These are phyloP conservation scores for Cephalotes varians DNA, from an alignment of 2,888 invertebrate species.

Conservation along the genomic window DNA sequence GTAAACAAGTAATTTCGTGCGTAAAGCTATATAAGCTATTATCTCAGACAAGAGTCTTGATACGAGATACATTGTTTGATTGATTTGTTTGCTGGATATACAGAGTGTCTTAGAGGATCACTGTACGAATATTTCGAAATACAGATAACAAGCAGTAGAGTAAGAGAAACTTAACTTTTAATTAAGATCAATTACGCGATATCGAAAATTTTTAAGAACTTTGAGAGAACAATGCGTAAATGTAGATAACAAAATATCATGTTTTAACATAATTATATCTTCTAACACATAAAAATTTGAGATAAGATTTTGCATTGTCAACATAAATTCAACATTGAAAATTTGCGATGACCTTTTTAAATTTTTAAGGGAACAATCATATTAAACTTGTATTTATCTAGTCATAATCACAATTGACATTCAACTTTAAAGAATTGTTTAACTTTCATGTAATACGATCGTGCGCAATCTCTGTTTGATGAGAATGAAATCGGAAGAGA, in stretches of 20 bases:
- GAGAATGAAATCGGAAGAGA: not conserved
- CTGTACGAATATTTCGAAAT: not conserved
- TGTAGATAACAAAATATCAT: not conserved
- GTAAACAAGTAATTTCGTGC: conserved; percentile 15
- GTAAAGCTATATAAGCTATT: conserved; percentile 1
- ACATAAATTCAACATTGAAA: not conserved
- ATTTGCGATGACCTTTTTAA: not conserved
- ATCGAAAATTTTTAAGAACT: not conserved
- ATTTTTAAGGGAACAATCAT: not conserved
- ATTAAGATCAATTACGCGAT: not conserved
- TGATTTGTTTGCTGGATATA: not conserved
- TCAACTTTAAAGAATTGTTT: not conserved
- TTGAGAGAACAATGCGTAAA: not conserved
- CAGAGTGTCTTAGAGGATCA: not conserved
- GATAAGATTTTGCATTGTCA: not conserved
- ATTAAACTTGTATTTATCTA: not conserved
- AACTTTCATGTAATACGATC: not conserved
- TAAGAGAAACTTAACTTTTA: not conserved
- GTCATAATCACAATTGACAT: not conserved
- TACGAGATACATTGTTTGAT: not conserved
- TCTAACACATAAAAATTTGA: not conserved
- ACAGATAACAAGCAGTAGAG: not conserved
- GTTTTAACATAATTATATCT: not conserved
- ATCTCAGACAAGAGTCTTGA: conserved; percentile 23
- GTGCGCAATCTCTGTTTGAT: not conserved